Conservation (phyloP, 2,888 invertebrate species). For the Drosophila greeni region DNA sequence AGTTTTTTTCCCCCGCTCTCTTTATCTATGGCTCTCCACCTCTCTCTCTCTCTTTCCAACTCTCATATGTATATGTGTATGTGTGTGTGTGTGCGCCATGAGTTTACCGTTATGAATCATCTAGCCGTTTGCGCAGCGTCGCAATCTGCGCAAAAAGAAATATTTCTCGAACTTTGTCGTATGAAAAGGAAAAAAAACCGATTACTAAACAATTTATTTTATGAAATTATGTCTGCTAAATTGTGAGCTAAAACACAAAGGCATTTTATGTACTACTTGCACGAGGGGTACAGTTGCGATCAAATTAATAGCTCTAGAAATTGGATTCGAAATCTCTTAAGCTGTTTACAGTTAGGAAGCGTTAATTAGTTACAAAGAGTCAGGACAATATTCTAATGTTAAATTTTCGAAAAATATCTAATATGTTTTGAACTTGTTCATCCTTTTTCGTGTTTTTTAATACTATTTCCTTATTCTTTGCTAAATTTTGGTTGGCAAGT, state of each 20-base stretch:
- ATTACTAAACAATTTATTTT: slow-evolving; percentile 43
- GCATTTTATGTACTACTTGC: not conserved
- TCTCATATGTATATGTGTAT: slow-evolving; percentile 14
- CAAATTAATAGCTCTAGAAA: not conserved
- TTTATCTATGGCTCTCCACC: not conserved
- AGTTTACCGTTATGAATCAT: slow-evolving; percentile 69
- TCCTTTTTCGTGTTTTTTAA: too few relatives aligned
- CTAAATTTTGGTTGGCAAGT: not conserved
- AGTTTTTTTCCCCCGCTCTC: slow-evolving; percentile 9
- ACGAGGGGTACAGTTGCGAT: not conserved
- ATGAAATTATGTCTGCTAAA: slow-evolving; percentile 30
- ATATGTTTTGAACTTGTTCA: too few relatives aligned
- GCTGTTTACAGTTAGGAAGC: not conserved
- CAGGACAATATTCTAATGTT: too few relatives aligned
- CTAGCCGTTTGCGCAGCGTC: slow-evolving; percentile 69
- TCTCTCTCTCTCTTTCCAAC: slow-evolving; percentile 12
- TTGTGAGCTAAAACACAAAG: slow-evolving; percentile 41
- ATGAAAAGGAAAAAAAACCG: slow-evolving; percentile 7
- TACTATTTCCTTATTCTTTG: not conserved
- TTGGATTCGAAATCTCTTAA: not conserved
- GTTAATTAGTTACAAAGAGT: not conserved
- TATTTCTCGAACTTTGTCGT: slow-evolving; percentile 45
- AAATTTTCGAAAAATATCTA: too few relatives aligned
- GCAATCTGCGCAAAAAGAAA: slow-evolving; percentile 56
- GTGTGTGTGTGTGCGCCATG: slow-evolving; percentile 26